Evolutionary conservation across 2,888 invertebrate species (phyloP).

Genomic region (Nezara viridula): DNA sequence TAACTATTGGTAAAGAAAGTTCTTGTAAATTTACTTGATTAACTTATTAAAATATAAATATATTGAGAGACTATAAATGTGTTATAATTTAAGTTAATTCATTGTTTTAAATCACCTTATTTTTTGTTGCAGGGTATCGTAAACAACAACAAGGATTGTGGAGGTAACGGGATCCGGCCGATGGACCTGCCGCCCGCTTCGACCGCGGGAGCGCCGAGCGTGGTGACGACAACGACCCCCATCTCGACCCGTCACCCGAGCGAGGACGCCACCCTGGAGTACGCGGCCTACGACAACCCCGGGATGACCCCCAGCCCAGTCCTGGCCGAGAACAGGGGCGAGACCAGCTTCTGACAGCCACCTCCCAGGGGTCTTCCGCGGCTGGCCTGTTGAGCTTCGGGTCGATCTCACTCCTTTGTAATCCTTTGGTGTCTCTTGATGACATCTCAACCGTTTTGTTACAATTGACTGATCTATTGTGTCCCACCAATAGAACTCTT

Average conservation of each 20-base stretch:
- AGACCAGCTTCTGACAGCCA: slow-evolving; percentile 61
- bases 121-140: slow-evolving; percentile 55
- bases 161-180: slow-evolving; percentile 49
- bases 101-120: not conserved
- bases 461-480: not conserved
- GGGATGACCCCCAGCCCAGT: slow-evolving; percentile 78
- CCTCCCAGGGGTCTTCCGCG: not conserved
- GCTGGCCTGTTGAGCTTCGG: not conserved
- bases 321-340: slow-evolving; percentile 60
- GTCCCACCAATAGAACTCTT: not conserved
- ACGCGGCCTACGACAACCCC: slow-evolving; percentile 83
- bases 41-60: too few species aligned
- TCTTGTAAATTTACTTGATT: too few species aligned
- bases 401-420: not conserved
- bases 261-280: slow-evolving; percentile 81
- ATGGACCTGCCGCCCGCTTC: slow-evolving; percentile 59
- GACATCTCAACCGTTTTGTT: not conserved
- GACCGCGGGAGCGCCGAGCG: slow-evolving; percentile 63
- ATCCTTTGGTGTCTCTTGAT: not conserved
- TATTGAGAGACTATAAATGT: too few species aligned
- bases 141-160: slow-evolving; percentile 62
- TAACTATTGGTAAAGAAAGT: too few species aligned
- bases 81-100: too few species aligned
- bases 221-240: slow-evolving; percentile 74
- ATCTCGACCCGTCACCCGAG: slow-evolving; percentile 81